Evolutionary conservation across 2,888 invertebrate genomes (phyloP).

Genomic region (Lepidocyrtinus sp.): DNA sequence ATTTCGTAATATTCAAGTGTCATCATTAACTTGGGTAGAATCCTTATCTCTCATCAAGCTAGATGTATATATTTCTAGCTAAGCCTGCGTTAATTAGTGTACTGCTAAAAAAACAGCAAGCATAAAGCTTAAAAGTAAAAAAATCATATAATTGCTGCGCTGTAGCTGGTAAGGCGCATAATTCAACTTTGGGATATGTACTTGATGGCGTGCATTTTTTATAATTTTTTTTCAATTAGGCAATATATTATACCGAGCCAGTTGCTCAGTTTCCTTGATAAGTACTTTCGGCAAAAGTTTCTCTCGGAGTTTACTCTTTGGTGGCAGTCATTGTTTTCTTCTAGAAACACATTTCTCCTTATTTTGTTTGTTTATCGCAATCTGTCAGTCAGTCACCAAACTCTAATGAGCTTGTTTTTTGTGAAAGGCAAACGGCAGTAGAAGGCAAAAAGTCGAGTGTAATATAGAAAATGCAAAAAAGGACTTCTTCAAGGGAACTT

Average conservation of each 20-base stretch:
- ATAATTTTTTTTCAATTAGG: not conserved
- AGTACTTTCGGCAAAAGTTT: not conserved
- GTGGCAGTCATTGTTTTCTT: not conserved
- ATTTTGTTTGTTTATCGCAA: not conserved
- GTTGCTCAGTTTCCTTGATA: not conserved
- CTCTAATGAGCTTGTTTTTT: slow-evolving; percentile 43
- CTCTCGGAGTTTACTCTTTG: not conserved
- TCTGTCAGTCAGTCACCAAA: slow-evolving; percentile 39
- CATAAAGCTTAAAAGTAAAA: too few species aligned
- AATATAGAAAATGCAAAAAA: not conserved
- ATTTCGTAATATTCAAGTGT: too few species aligned
- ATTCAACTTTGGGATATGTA: not conserved
- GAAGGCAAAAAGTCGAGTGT: slow-evolving; percentile 19
- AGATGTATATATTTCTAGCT: not conserved
- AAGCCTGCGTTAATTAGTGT: too few species aligned
- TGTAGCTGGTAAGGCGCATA: not conserved
- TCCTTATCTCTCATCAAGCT: too few species aligned
- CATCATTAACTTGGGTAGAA: too few species aligned
- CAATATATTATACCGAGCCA: slow-evolving; percentile 10
- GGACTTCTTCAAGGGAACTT: slow-evolving; percentile 2
- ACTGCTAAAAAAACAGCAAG: too few species aligned
- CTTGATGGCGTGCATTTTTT: not conserved
- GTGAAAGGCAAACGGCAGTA: not conserved
- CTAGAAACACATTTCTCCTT: not conserved
- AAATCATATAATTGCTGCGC: too few species aligned